phyloP scores from a whole-genome alignment of 2,888 invertebrate species.

The Antitype chi region DNA sequence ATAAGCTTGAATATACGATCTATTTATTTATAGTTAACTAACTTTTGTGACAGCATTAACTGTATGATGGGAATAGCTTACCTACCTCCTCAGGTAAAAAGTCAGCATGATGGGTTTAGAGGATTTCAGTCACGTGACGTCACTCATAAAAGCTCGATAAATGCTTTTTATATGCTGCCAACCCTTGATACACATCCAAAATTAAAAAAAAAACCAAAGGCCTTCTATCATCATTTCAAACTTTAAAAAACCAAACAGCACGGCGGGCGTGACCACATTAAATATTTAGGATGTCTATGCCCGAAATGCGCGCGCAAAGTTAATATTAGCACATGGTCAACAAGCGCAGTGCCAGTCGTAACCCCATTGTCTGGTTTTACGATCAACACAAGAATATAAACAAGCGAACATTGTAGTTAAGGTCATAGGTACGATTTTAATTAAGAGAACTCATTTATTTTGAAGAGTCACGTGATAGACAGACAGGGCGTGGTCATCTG shows the following conservation, averaged over 20 bases:
- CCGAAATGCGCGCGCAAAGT: conserved; percentile 40
- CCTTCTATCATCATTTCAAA: conserved; percentile 22
- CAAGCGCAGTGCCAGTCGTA: conserved; percentile 36
- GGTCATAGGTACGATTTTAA: conserved; percentile 4
- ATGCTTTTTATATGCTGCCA: conserved; percentile 2
- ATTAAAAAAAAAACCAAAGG: not conserved
- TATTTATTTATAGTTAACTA: not conserved
- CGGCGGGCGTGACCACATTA: conserved; percentile 16
- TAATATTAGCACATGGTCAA: conserved; percentile 51
- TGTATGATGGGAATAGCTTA: not conserved
- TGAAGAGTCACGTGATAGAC: not conserved
- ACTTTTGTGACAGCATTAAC: not conserved
- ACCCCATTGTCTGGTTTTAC: conserved; percentile 45
- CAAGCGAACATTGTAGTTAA: not conserved
- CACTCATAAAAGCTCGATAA: not conserved
- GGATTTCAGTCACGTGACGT: not conserved
- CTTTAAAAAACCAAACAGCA: conserved; percentile 18
- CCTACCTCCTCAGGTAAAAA: not conserved
- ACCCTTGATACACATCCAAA: conserved; percentile 18
- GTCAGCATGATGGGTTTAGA: not conserved
- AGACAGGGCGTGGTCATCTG: too few relatives aligned
- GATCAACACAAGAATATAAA: conserved; percentile 34
- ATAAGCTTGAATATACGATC: not conserved
- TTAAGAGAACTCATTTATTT: conserved; percentile 8
- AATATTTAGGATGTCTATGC: conserved; percentile 44